phyloP scores from a whole-genome alignment of 2,797 vertebrate species.

The Iguana delicatissima region DNA sequence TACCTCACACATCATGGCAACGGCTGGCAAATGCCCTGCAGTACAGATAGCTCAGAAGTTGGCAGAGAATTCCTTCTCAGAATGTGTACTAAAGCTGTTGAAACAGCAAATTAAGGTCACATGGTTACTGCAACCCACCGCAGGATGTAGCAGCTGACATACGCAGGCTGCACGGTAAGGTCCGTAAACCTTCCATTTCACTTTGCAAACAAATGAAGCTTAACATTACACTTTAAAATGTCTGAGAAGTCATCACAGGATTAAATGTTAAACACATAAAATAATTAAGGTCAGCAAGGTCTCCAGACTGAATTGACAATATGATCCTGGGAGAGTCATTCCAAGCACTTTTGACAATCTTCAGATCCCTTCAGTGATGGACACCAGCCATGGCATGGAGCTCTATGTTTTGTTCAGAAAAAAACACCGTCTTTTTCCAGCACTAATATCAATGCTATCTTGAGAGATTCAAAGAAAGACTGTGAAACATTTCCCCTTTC shows the following conservation, averaged over 20 bases:
- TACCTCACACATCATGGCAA: slow-evolving; percentile 95
- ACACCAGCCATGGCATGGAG: not conserved
- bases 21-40: not conserved
- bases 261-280: rapidly evolving
- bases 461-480: slow-evolving; percentile 23
- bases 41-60: slow-evolving; percentile 41
- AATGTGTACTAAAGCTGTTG: not conserved
- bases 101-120: slow-evolving; percentile 39
- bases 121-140: not conserved
- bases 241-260: slow-evolving; percentile 17
- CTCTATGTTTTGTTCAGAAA: slow-evolving; percentile 19
- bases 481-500: not conserved
- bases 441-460: rapidly evolving
- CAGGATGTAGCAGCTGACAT: slow-evolving; percentile 4
- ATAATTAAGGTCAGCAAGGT: slow-evolving; percentile 11
- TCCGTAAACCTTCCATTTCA: slow-evolving; percentile 44
- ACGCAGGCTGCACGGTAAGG: not conserved
- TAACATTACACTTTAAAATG: slow-evolving; percentile 29
- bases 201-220: slow-evolving; percentile 39
- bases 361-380: not conserved
- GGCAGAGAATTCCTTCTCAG: not conserved
- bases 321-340: rapidly evolving
- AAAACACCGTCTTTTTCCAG: rapidly evolving
- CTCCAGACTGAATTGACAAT: rapidly evolving
- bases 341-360: slow-evolving; percentile 17